Percentiles rank a stretch among this genome's conserved stretches.
Evolutionary conservation across 2,113 vertebrate genomes (phyloP).

Genomic region (Ivindomyrus marchei): DNA sequence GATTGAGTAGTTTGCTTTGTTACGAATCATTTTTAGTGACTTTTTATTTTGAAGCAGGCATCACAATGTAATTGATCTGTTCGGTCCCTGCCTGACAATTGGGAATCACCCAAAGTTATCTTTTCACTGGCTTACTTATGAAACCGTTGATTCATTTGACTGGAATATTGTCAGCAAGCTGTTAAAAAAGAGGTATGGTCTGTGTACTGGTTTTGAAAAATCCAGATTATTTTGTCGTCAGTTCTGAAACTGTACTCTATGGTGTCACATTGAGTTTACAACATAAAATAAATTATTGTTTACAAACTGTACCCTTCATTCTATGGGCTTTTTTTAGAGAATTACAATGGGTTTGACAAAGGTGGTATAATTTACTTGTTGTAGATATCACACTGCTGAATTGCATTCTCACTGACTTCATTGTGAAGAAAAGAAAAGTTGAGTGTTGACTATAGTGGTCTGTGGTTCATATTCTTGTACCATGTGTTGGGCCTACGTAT

Average conservation of each 20-base stretch:
- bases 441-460: not conserved
- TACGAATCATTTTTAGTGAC: not conserved
- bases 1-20: not conserved
- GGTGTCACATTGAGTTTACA: not conserved
- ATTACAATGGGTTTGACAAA: not conserved
- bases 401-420: not conserved
- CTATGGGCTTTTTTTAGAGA: not conserved
- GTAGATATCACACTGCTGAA: not conserved
- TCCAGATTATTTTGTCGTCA: not conserved
- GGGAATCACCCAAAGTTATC: not conserved
- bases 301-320: not conserved
- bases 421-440: not conserved
- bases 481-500: not conserved
- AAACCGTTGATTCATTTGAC: not conserved
- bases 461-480: not conserved
- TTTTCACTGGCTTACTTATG: not conserved
- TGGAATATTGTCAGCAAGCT: not conserved
- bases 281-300: not conserved
- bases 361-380: not conserved
- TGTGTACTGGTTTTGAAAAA: not conserved
- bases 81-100: not conserved
- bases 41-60: not conserved
- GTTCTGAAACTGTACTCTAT: not conserved
- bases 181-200: not conserved
- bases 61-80: not conserved